Evolutionary conservation across 2,888 invertebrate genomes (phyloP).

Genomic region (Neelides folsomi): DNA sequence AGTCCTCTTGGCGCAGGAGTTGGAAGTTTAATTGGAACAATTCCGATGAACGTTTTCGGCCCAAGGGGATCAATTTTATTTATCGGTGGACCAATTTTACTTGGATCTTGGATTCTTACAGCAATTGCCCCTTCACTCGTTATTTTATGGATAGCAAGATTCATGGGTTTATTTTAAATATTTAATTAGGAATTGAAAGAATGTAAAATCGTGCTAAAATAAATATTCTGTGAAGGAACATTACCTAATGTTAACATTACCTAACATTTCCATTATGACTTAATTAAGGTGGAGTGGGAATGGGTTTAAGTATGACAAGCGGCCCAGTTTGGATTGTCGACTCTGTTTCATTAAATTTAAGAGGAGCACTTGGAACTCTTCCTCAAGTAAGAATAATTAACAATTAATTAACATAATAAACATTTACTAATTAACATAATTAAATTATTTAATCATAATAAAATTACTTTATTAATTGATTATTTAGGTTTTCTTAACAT

Average conservation of each 20-base stretch:
- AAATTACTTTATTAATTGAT: not conserved
- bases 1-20: conserved; percentile 24
- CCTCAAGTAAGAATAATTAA: conserved; percentile 14
- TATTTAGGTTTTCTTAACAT: conserved; percentile 25
- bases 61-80: conserved; percentile 22
- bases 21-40: conserved; percentile 18
- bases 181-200: not conserved
- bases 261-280: too few relatives aligned
- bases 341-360: conserved; percentile 17
- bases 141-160: conserved; percentile 16
- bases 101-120: conserved; percentile 22
- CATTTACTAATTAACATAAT: too few relatives aligned
- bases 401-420: not conserved
- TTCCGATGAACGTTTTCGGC: conserved; percentile 19
- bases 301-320: conserved; percentile 18
- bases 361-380: conserved; percentile 26
- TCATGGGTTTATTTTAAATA: conserved; percentile 13
- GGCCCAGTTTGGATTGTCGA: conserved; percentile 26
- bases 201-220: not conserved
- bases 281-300: conserved; percentile 21
- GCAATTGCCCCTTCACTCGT: conserved; percentile 15
- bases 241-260: not conserved
- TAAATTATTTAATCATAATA: too few relatives aligned
- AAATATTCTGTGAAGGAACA: not conserved
- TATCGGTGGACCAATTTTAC: conserved; percentile 15